phyloP scores from a whole-genome alignment of 2,888 invertebrate species.

The Drosophila melanosoma region DNA sequence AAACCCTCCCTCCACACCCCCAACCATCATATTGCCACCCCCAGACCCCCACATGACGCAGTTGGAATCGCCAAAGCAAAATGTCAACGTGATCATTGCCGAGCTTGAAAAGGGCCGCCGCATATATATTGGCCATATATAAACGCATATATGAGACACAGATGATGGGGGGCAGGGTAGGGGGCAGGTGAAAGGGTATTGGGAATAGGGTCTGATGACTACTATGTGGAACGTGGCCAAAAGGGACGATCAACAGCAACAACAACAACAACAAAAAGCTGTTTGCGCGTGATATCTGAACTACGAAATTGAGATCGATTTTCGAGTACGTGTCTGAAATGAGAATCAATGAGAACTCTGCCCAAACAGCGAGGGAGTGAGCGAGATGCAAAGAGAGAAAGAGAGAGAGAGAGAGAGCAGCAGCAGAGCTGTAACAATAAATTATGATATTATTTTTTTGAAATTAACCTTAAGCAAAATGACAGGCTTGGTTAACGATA shows the following conservation, averaged over 20 bases:
- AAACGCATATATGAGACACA: conserved; percentile 2
- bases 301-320: conserved; percentile 81
- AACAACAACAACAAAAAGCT: conserved; percentile 8
- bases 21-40: not conserved
- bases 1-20: not conserved
- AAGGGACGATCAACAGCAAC: conserved; percentile 16
- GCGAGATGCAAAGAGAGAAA: not conserved
- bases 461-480: conserved; percentile 72
- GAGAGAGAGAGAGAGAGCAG: not conserved
- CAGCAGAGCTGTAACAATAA: conserved; percentile 61
- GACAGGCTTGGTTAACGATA: conserved; percentile 48
- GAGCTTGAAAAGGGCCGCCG: conserved; percentile 76
- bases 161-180: not conserved
- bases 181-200: conserved; percentile 7
- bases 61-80: conserved; percentile 49
- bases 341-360: conserved; percentile 31
- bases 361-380: not conserved
- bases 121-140: conserved; percentile 71
- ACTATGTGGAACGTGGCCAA: conserved; percentile 51
- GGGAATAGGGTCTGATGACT: conserved; percentile 24
- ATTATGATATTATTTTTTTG: conserved; percentile 78
- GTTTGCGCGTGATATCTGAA: conserved; percentile 75
- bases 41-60: not conserved
- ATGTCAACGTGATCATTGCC: conserved; percentile 76
- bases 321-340: conserved; percentile 69